These are phyloP conservation scores for Cyaniris semiargus DNA, from an alignment of 2,888 invertebrate genomes.

Conservation along the genomic window DNA sequence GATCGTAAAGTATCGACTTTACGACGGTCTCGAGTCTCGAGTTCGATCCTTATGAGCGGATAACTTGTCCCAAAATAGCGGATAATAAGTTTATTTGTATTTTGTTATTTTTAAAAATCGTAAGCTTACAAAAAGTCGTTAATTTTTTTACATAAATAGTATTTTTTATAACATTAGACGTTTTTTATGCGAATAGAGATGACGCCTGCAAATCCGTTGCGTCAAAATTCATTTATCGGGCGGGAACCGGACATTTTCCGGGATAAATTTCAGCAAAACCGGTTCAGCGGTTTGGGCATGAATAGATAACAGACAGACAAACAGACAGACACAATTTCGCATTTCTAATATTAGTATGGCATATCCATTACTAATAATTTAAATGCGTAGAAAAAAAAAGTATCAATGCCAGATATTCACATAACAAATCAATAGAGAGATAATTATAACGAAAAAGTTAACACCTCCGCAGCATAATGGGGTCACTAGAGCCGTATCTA, in stretches of 20 bases:
- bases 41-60: background rate
- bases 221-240: no score
- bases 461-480: slow-evolving; percentile 57
- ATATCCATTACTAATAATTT: background rate
- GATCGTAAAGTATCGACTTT: slow-evolving; percentile 27
- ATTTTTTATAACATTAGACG: no score
- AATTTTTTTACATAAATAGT: no score
- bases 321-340: no score
- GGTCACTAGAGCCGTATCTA: slow-evolving; percentile 69
- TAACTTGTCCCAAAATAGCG: background rate
- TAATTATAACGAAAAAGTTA: slow-evolving; percentile 43
- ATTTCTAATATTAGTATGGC: no score
- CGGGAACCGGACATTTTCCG: no score
- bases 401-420: background rate
- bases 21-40: slow-evolving; percentile 23
- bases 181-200: no score
- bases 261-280: no score
- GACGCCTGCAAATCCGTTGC: no score
- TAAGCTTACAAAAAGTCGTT: background rate
- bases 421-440: background rate
- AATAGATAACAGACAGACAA: no score
- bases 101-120: background rate
- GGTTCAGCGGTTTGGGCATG: no score
- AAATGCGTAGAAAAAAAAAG: no score
- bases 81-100: background rate